Percentiles rank a stretch among this genome's conserved stretches.
phyloP scores from a whole-genome alignment of 1,140 invertebrate species.

The Drosophila asahinai region DNA sequence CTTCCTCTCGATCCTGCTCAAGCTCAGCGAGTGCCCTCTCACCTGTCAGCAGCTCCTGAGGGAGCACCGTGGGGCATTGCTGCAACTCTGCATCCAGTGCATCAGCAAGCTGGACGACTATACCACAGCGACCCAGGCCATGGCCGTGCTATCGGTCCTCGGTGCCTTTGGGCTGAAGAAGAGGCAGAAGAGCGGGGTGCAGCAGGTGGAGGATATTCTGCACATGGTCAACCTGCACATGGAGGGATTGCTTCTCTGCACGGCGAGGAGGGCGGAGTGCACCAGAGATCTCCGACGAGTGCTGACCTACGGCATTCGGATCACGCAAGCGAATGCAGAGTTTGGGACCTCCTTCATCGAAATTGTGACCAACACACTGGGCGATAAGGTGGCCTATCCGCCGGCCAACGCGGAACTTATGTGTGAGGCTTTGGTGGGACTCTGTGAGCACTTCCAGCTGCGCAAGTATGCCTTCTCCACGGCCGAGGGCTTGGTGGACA shows the following conservation, averaged over 20 bases:
- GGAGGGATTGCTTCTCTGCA: slow-evolving; percentile 78
- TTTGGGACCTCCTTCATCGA: slow-evolving; percentile 75
- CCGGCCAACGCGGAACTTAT: slow-evolving; percentile 68
- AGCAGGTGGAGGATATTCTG: slow-evolving; percentile 71
- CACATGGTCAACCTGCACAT: slow-evolving; percentile 82
- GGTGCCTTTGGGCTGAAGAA: slow-evolving; percentile 87
- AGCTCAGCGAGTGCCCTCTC: slow-evolving; percentile 86
- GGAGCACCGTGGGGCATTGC: slow-evolving; percentile 86
- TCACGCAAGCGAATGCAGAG: slow-evolving; percentile 67
- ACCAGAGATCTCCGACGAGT: slow-evolving; percentile 65
- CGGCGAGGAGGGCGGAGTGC: slow-evolving; percentile 66
- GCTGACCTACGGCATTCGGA: slow-evolving; percentile 73
- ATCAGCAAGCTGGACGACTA: slow-evolving; percentile 88
- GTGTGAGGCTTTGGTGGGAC: slow-evolving; percentile 77
- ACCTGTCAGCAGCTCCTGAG: slow-evolving; percentile 86
- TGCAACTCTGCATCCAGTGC: slow-evolving; percentile 86
- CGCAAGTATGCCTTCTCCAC: slow-evolving; percentile 65
- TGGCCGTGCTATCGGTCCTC: slow-evolving; percentile 89
- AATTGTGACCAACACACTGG: slow-evolving; percentile 75
- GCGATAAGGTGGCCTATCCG: slow-evolving; percentile 72
- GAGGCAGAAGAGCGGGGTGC: slow-evolving; percentile 42
- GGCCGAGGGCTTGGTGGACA: slow-evolving; percentile 9
- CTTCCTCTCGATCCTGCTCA: slow-evolving; percentile 85
- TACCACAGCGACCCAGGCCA: slow-evolving; percentile 89
- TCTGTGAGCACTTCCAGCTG: slow-evolving; percentile 82